phyloP scores from a whole-genome alignment of 2,888 invertebrate species.

The Meiosimyza platycephala region DNA sequence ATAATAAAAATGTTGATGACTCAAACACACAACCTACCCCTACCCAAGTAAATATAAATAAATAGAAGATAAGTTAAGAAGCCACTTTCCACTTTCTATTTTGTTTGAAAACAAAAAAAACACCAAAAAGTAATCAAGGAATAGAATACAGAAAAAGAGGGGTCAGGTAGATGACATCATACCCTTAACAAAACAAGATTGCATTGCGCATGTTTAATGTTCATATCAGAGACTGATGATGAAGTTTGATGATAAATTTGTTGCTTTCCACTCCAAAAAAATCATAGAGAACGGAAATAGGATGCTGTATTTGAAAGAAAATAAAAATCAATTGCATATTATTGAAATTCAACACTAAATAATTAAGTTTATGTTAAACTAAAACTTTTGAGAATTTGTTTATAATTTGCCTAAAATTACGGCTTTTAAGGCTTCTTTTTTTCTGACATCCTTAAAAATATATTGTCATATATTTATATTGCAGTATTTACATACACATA shows the following conservation, averaged over 20 bases:
- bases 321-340: not conserved
- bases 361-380: not conserved
- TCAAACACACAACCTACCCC: no score
- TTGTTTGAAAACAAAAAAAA: slow-evolving; percentile 21
- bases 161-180: slow-evolving; percentile 58
- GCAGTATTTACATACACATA: no score
- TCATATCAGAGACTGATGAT: not conserved
- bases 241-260: slow-evolving; percentile 6
- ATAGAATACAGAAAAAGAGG: slow-evolving; percentile 26
- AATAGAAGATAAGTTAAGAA: no score
- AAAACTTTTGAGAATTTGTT: not conserved
- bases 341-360: not conserved
- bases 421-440: not conserved
- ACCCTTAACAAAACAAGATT: slow-evolving; percentile 37
- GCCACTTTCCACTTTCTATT: slow-evolving; percentile 19
- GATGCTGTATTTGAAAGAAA: not conserved
- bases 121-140: slow-evolving; percentile 2
- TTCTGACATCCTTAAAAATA: no score
- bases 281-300: not conserved
- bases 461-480: no score
- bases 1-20: no score
- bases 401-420: no score
- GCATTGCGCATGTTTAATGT: slow-evolving; percentile 51
- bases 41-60: no score
- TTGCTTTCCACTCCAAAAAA: not conserved